phyloP scores from a whole-genome alignment of 2,113 vertebrate genomes.

The Pterocles burchelli region DNA sequence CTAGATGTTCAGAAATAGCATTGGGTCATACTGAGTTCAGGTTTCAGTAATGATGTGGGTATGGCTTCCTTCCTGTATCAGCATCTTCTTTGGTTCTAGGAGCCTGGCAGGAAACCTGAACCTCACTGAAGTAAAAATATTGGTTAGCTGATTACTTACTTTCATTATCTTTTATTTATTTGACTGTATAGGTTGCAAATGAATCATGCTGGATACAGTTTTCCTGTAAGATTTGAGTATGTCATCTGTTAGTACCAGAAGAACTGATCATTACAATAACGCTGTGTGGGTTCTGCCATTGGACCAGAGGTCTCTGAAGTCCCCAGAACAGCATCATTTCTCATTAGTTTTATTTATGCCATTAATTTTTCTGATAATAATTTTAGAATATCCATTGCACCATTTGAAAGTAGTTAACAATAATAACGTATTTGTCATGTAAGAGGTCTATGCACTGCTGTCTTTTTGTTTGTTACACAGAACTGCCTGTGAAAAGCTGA shows the following conservation, averaged over 20 bases:
- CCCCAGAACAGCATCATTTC: background rate
- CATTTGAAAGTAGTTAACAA: background rate
- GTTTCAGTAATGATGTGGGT: background rate
- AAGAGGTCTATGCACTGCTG: background rate
- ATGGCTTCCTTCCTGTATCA: background rate
- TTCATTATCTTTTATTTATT: background rate
- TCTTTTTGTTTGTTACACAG: accelerated
- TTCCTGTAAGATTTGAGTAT: background rate
- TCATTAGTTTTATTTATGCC: background rate
- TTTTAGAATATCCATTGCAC: background rate
- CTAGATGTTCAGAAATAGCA: background rate
- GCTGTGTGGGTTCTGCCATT: background rate
- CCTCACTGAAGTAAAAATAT: background rate
- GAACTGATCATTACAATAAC: background rate
- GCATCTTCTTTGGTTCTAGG: background rate
- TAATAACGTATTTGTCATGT: background rate
- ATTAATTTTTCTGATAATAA: background rate
- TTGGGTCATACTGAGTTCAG: background rate
- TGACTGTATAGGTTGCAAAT: background rate
- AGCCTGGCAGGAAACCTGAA: background rate
- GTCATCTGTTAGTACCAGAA: background rate
- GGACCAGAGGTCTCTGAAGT: background rate
- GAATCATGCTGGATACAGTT: background rate
- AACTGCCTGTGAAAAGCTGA: background rate
- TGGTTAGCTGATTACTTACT: background rate